phyloP scores from a whole-genome alignment of 2,797 vertebrate genomes.

The Scolopax bukidnonensis region DNA sequence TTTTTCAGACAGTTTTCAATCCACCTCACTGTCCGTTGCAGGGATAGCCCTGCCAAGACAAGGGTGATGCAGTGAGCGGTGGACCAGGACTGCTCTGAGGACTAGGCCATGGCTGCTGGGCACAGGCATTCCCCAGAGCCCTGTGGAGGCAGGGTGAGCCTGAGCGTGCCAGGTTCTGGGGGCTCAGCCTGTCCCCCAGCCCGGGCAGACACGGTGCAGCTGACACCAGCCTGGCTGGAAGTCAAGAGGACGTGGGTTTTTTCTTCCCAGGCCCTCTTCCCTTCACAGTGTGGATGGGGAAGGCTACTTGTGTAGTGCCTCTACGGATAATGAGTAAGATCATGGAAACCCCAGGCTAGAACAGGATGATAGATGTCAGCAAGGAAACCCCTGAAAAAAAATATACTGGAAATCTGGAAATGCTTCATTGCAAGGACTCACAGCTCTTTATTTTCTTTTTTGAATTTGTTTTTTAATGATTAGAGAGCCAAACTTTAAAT shows the following conservation, averaged over 20 bases:
- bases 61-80: neutral
- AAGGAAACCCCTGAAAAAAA: neutral
- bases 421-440: neutral
- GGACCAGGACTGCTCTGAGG: neutral
- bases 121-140: rapidly evolving
- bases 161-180: rapidly evolving
- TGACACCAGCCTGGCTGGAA: neutral
- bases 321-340: neutral
- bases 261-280: neutral
- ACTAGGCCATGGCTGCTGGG: rapidly evolving
- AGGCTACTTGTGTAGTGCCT: neutral
- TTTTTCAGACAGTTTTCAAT: no score
- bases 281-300: neutral
- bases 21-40: neutral
- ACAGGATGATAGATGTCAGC: neutral
- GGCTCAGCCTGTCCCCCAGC: no score
- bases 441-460: neutral
- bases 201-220: rapidly evolving
- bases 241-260: neutral
- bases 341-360: neutral
- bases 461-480: neutral
- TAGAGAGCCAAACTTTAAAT: neutral
- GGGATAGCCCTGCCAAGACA: neutral
- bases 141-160: neutral
- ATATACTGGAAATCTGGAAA: neutral